Evolutionary conservation across 2,113 vertebrate species (phyloP).

Genomic region (Phrynocephalus versicolor): DNA sequence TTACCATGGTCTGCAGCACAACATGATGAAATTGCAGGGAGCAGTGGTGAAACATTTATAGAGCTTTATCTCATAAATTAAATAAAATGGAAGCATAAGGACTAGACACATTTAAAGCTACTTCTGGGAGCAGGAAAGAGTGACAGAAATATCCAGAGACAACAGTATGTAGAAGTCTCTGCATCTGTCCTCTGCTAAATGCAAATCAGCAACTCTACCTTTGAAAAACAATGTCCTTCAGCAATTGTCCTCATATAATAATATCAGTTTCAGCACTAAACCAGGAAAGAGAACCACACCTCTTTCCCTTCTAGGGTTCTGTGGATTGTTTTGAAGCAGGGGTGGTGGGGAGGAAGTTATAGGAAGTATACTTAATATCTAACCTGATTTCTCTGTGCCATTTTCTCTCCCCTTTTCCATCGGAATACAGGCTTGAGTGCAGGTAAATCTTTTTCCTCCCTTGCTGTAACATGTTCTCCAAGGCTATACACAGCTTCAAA

Average conservation of each 20-base stretch:
- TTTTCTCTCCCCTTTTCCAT: constrained; percentile 93
- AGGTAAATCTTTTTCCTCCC: constrained; percentile 81
- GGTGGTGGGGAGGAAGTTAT: not conserved
- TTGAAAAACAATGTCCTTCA: not conserved
- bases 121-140: not conserved
- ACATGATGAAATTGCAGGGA: not conserved
- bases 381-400: constrained; percentile 92
- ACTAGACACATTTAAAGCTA: not conserved
- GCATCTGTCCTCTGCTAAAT: not conserved
- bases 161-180: not conserved
- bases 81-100: not conserved
- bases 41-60: not conserved
- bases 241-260: not conserved
- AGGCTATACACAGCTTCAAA: constrained; percentile 93
- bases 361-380: constrained; percentile 10
- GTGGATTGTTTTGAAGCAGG: not conserved
- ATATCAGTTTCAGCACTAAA: not conserved
- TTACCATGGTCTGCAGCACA: not conserved
- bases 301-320: not conserved
- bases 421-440: constrained; percentile 88
- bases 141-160: too few species aligned
- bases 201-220: not conserved
- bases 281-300: not conserved
- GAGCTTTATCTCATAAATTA: not conserved
- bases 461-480: constrained; percentile 76